Percentiles rank a stretch among this genome's conserved stretches.
Evolutionary conservation across 1,140 invertebrate genomes (phyloP).

Genomic region (Brachionus manjavacas): DNA sequence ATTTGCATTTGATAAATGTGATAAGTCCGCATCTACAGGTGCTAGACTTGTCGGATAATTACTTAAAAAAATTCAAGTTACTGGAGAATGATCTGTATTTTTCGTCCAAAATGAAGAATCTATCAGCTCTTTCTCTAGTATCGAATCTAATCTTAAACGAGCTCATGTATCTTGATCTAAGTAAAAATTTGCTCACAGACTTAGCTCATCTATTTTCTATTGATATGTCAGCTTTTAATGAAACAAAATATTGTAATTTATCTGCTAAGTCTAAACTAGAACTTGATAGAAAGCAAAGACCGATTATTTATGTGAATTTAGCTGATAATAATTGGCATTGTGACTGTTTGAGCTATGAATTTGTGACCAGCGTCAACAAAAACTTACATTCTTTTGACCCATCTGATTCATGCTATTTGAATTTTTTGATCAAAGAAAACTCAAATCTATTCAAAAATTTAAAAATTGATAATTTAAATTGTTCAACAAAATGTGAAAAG

Average conservation of each 20-base stretch:
- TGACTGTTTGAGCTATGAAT: conserved; percentile 12
- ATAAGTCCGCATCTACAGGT: conserved; percentile 12
- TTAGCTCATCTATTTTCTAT: not conserved
- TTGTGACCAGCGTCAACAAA: not conserved
- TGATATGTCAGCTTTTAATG: not conserved
- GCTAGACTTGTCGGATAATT: conserved; percentile 27
- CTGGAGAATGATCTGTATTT: conserved; percentile 1
- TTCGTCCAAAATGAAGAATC: not conserved
- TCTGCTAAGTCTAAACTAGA: conserved; percentile 8
- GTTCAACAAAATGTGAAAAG: not conserved
- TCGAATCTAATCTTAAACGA: conserved; percentile 18
- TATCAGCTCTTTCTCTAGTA: not conserved
- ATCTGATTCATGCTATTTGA: not conserved
- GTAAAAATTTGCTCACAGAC: not conserved
- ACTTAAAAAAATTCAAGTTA: conserved; percentile 4
- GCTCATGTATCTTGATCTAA: not conserved
- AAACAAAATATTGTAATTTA: conserved; percentile 17
- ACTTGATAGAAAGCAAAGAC: not conserved
- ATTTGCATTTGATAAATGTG: not conserved
- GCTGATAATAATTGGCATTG: not conserved
- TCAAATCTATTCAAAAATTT: conserved; percentile 23
- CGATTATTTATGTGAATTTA: not conserved
- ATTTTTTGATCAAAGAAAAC: conserved; percentile 18
- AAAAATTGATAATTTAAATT: conserved; percentile 4
- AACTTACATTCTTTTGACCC: not conserved